These are phyloP conservation scores for Diploptera punctata DNA, from an alignment of 2,888 invertebrate genomes.

Conservation along the genomic window DNA sequence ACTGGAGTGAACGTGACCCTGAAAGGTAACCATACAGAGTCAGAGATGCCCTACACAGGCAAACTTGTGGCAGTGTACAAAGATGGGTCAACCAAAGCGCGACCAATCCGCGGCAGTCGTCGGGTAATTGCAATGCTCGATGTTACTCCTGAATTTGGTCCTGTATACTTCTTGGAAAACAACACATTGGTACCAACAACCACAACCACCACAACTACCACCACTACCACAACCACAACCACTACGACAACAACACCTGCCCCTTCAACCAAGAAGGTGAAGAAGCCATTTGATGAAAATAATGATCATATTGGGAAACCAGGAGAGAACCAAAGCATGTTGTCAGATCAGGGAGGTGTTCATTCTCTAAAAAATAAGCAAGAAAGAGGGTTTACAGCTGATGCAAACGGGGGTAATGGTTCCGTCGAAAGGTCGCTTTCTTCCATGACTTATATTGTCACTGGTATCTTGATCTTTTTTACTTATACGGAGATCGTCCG, in stretches of 20 bases:
- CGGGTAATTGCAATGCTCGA: conserved; percentile 71
- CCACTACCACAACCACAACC: conserved; percentile 46
- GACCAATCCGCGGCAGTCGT: conserved; percentile 67
- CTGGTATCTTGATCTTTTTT: neutral
- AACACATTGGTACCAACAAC: conserved; percentile 81
- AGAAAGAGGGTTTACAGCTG: conserved; percentile 5
- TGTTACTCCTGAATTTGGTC: conserved; percentile 74
- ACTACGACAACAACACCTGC: conserved; percentile 49
- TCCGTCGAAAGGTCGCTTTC: neutral
- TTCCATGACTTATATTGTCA: neutral
- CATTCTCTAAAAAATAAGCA: conserved; percentile 52
- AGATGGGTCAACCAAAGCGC: conserved; percentile 64
- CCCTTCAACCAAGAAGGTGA: conserved; percentile 45
- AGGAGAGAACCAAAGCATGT: conserved; percentile 56
- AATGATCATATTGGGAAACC: conserved; percentile 41
- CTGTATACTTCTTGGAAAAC: conserved; percentile 77
- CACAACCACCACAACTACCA: conserved; percentile 64
- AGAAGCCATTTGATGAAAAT: conserved; percentile 46
- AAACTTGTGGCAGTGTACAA: conserved; percentile 73
- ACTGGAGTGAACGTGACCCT: conserved; percentile 85
- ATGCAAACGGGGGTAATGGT: neutral
- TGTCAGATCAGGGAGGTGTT: conserved; percentile 52
- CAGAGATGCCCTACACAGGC: conserved; percentile 77
- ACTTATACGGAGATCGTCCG: conserved; percentile 16
- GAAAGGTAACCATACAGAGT: conserved; percentile 72